phyloP scores from a whole-genome alignment of 2,888 invertebrate genomes.

The Ptychoptera contaminata region DNA sequence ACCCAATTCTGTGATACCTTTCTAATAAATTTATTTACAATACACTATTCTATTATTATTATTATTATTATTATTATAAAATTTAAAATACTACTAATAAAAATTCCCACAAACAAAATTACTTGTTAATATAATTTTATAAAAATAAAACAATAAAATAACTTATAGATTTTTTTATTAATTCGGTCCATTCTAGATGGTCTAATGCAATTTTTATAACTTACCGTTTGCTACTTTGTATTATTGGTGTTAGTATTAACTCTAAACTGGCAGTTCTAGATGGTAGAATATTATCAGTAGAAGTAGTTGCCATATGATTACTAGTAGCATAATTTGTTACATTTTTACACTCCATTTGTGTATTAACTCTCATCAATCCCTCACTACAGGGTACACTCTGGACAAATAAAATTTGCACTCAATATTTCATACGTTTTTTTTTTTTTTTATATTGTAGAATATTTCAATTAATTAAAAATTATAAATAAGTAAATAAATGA shows the following conservation, averaged over 20 bases:
- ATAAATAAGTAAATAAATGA: too few relatives aligned
- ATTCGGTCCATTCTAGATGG: not conserved
- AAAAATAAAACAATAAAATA: too few relatives aligned
- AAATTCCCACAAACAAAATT: not conserved
- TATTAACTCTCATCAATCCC: not conserved
- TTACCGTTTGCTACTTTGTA: constrained; percentile 35
- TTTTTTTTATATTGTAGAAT: too few relatives aligned
- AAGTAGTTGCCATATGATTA: too few relatives aligned
- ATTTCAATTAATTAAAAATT: too few relatives aligned
- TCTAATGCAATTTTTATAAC: constrained; percentile 15
- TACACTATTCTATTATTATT: too few relatives aligned
- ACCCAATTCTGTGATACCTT: too few relatives aligned
- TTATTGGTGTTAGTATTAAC: constrained; percentile 34
- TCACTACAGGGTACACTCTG: not conserved
- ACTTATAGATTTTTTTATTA: not conserved
- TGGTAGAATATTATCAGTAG: not conserved
- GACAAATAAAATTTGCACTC: not conserved
- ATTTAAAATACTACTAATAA: not conserved
- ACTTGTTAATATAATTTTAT: not conserved
- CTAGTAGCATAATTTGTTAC: not conserved
- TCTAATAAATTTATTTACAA: too few relatives aligned
- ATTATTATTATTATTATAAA: not conserved
- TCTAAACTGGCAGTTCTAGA: constrained; percentile 32
- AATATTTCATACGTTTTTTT: not conserved
- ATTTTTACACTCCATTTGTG: not conserved